Conservation (phyloP, 1,140 invertebrate genomes). For the Brachionus asplanchnoidis region DNA sequence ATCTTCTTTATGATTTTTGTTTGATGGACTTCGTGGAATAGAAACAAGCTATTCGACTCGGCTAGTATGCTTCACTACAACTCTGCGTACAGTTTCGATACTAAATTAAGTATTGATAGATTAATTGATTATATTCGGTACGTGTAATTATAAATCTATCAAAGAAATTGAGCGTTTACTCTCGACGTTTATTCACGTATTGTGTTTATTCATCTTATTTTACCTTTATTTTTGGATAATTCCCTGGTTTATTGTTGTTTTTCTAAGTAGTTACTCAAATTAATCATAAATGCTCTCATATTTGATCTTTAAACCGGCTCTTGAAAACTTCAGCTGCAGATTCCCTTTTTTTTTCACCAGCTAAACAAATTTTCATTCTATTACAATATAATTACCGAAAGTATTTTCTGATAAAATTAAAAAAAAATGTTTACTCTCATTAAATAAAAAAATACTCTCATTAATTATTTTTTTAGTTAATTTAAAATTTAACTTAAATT, state of each 20-base stretch:
- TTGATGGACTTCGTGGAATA: background rate
- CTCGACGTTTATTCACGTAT: background rate
- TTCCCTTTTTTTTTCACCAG: background rate
- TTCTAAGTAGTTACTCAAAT: background rate
- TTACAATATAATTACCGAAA: no score
- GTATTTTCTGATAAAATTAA: background rate
- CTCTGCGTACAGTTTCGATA: background rate
- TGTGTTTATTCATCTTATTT: constrained; percentile 4
- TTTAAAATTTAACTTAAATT: no score
- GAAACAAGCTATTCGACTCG: background rate
- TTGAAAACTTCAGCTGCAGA: background rate
- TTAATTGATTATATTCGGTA: constrained; percentile 33
- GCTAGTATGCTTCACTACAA: background rate
- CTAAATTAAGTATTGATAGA: constrained; percentile 19
- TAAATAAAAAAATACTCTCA: no score
- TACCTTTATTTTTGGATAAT: background rate
- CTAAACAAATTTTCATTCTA: background rate
- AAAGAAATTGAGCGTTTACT: constrained; percentile 13
- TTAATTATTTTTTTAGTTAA: no score
- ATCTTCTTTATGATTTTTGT: background rate
- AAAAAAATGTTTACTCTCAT: background rate
- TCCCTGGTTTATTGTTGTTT: background rate
- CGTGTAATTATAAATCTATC: constrained; percentile 20
- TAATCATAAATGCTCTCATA: background rate
- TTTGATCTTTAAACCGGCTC: background rate